Evolutionary conservation across 2,113 vertebrate genomes (phyloP).

Genomic region (Isichthys henryi): DNA sequence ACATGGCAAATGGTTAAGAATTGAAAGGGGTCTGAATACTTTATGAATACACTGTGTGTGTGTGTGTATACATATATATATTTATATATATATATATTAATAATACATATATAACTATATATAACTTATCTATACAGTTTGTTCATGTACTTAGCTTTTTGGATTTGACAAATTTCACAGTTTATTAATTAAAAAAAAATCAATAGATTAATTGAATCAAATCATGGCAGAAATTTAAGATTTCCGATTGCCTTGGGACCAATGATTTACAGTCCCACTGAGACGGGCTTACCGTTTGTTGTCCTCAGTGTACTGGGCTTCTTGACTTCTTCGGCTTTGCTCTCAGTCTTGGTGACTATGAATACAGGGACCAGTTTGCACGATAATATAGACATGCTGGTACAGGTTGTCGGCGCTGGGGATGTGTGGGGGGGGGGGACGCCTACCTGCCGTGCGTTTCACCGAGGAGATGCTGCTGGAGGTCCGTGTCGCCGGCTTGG

Average conservation of each 20-base stretch:
- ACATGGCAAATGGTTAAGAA: too few species aligned
- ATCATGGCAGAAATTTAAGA: neutral
- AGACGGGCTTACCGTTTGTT: slow-evolving; percentile 54
- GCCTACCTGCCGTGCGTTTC: slow-evolving; percentile 57
- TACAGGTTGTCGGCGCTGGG: neutral
- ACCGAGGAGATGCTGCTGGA: slow-evolving; percentile 24
- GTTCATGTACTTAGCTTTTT: too few species aligned
- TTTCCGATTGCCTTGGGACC: neutral
- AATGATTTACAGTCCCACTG: neutral
- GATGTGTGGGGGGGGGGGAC: neutral
- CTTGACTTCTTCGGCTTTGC: slow-evolving; percentile 68
- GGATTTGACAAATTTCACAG: too few species aligned
- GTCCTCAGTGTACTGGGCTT: slow-evolving; percentile 63
- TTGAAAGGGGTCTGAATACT: too few species aligned
- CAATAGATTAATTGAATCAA: neutral
- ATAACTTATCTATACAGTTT: too few species aligned
- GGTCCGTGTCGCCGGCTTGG: slow-evolving; percentile 8
- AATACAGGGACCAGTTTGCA: neutral
- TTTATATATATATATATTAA: too few species aligned
- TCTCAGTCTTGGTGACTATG: slow-evolving; percentile 70
- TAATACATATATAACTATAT: too few species aligned
- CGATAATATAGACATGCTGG: too few species aligned
- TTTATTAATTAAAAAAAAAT: neutral
- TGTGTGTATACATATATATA: too few species aligned
- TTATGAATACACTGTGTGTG: too few species aligned